These are phyloP conservation scores for Rhinichthys osculus DNA, from an alignment of 2,797 vertebrate species.

Conservation along the genomic window DNA sequence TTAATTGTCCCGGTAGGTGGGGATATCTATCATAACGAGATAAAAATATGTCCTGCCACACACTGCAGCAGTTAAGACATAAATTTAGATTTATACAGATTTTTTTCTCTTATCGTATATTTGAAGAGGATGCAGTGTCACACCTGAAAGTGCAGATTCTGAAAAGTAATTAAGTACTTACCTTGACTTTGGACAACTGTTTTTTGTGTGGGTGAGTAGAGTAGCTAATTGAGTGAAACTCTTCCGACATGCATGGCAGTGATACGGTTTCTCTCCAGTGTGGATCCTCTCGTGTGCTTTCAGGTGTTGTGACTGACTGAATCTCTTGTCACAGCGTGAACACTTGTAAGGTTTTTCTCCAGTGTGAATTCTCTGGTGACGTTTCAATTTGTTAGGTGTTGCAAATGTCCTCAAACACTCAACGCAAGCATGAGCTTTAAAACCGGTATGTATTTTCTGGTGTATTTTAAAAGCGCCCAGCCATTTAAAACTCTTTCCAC, in stretches of 20 bases:
- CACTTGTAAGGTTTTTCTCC: neutral
- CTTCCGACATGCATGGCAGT: neutral
- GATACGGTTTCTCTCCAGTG: slow-evolving; percentile 2
- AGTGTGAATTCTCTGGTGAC: neutral
- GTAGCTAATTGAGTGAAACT: slow-evolving; percentile 1
- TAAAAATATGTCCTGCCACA: neutral
- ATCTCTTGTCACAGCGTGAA: neutral
- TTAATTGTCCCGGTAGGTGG: fast-evolving
- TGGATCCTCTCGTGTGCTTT: neutral
- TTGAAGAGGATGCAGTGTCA: neutral
- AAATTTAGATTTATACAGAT: neutral
- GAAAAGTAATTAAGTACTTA: neutral
- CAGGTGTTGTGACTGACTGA: neutral
- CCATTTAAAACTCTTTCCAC: neutral
- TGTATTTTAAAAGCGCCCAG: neutral
- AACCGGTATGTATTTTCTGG: neutral
- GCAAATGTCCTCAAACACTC: slow-evolving; percentile 1
- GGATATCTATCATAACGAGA: neutral
- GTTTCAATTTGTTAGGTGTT: neutral
- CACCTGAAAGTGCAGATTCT: neutral
- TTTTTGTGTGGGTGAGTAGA: neutral
- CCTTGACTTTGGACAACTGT: neutral
- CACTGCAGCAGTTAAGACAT: neutral
- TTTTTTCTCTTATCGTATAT: neutral
- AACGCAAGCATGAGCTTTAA: neutral